These are phyloP conservation scores for Pseudococcus viburni DNA, from an alignment of 2,888 invertebrate species.

Conservation along the genomic window DNA sequence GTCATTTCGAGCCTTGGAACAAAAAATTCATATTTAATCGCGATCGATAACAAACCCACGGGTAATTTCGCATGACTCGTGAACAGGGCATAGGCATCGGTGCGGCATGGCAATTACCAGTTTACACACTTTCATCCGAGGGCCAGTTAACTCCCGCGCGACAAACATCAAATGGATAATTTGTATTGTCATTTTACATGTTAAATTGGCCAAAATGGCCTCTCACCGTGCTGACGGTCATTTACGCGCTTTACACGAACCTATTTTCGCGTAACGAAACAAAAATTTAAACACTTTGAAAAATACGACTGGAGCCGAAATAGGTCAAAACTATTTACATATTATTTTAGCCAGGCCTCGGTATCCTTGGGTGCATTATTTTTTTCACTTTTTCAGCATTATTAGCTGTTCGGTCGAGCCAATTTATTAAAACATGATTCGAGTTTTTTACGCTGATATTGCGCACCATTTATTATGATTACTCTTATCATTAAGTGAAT, in stretches of 20 bases:
- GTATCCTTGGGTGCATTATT: slow-evolving; percentile 58
- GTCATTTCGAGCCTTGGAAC: neutral
- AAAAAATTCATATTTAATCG: slow-evolving; percentile 13
- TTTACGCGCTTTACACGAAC: neutral
- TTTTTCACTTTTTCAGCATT: slow-evolving; percentile 36
- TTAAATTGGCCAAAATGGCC: slow-evolving; percentile 50
- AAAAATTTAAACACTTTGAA: neutral
- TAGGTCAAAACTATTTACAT: slow-evolving; percentile 66
- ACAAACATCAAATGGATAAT: slow-evolving; percentile 23
- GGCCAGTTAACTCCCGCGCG: slow-evolving; percentile 19
- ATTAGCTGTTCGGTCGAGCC: slow-evolving; percentile 33
- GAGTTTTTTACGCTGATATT: slow-evolving; percentile 52
- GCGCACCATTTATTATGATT: slow-evolving; percentile 48
- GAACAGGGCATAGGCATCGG: slow-evolving; percentile 3
- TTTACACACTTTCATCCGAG: slow-evolving; percentile 54
- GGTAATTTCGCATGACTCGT: slow-evolving; percentile 3
- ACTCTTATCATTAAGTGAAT: slow-evolving; percentile 61
- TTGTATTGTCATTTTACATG: slow-evolving; percentile 54
- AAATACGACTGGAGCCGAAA: slow-evolving; percentile 13
- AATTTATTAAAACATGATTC: slow-evolving; percentile 63
- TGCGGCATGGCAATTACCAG: slow-evolving; percentile 11
- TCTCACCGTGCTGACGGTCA: slow-evolving; percentile 50
- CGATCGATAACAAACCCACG: slow-evolving; percentile 6
- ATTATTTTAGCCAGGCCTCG: slow-evolving; percentile 16
- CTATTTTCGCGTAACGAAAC: slow-evolving; percentile 49